A percentile compares a stretch with the other conserved stretches of the same genome.
Conservation (phyloP, 1,140 invertebrate genomes). For the Platyscapa corneri region DNA sequence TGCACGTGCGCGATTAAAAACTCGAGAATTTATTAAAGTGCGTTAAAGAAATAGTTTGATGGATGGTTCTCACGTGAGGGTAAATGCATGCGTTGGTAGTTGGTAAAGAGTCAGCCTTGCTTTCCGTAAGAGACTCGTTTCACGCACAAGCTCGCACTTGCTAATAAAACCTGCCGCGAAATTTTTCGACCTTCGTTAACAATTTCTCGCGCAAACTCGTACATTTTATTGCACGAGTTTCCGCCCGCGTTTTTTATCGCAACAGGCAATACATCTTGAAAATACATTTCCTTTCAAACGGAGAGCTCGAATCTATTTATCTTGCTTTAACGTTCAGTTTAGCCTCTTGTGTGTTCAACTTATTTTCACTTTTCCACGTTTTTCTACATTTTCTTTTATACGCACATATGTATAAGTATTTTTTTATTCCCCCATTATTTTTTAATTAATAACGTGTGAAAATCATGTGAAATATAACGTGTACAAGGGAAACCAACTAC, state of each 20-base stretch:
- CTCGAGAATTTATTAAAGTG: slow-evolving; percentile 19
- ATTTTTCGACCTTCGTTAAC: slow-evolving; percentile 54
- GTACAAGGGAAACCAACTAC: neutral
- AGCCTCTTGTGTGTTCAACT: neutral
- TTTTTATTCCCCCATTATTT: neutral
- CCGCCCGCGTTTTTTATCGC: neutral
- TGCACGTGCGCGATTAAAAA: neutral
- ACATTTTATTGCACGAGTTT: slow-evolving; percentile 32
- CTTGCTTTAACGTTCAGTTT: neutral
- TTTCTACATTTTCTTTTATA: neutral
- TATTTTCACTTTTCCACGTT: neutral
- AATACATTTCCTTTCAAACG: neutral
- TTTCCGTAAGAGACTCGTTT: slow-evolving; percentile 8
- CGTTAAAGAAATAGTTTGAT: slow-evolving; percentile 24
- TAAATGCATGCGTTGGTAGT: neutral
- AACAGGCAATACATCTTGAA: neutral
- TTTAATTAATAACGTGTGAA: neutral
- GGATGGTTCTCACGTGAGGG: slow-evolving; percentile 3
- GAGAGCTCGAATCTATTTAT: neutral
- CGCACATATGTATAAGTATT: too few relatives aligned
- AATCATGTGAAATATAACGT: neutral
- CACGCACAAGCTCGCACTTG: neutral
- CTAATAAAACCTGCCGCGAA: slow-evolving; percentile 51
- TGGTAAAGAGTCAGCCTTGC: slow-evolving; percentile 33
- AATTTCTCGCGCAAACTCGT: neutral